Evolutionary conservation across 2,888 invertebrate species (phyloP).

Genomic region (Nemotelus pantherinus): DNA sequence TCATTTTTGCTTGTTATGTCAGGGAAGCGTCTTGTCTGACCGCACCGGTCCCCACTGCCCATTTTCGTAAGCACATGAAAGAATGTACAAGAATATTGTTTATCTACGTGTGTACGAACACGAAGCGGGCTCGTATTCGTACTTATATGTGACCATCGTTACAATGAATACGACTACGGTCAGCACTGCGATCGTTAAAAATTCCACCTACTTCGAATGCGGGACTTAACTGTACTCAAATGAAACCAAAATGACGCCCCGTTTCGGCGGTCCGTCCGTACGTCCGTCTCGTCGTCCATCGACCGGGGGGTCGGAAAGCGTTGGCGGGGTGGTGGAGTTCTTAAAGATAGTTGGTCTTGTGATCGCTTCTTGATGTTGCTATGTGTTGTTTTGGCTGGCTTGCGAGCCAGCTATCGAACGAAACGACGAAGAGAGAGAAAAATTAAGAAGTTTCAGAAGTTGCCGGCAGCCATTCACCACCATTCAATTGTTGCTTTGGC

Average conservation of each 20-base stretch:
- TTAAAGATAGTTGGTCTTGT: neutral
- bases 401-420: neutral
- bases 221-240: constrained; percentile 45
- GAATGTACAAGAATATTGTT: constrained; percentile 27
- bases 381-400: constrained; percentile 6
- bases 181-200: constrained; percentile 35
- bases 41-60: constrained; percentile 17
- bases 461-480: constrained; percentile 3
- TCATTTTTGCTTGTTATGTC: constrained; percentile 40
- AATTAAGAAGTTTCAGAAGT: constrained; percentile 11
- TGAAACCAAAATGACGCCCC: constrained; percentile 45
- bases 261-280: constrained; percentile 30
- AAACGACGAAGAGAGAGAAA: constrained; percentile 8
- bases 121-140: neutral
- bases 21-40: constrained; percentile 34
- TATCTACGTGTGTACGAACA: neutral
- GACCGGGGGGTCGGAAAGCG: neutral
- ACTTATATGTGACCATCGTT: constrained; percentile 22
- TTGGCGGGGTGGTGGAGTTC: neutral
- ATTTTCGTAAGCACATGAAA: constrained; percentile 17
- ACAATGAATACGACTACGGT: constrained; percentile 21
- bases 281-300: neutral
- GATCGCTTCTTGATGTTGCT: constrained; percentile 5
- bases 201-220: constrained; percentile 45
- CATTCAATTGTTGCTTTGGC: neutral